A percentile compares a stretch with the other conserved stretches of the same genome.
Conservation (phyloP, 1,140 invertebrate species). For the Panulirus ornatus region DNA sequence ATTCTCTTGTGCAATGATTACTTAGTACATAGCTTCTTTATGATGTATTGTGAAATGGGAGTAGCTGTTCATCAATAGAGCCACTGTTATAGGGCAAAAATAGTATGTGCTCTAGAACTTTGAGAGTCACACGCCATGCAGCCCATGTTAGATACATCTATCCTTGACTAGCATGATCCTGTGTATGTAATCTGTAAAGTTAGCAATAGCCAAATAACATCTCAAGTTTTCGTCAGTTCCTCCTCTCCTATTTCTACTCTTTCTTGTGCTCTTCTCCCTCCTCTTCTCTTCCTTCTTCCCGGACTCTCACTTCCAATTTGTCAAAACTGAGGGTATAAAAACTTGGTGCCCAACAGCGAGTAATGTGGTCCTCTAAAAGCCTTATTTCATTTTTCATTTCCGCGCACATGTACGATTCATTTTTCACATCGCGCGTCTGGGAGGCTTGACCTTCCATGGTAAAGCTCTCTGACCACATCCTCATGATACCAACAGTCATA, state of each 20-base stretch:
- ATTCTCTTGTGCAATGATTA: too few species aligned
- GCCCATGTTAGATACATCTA: too few species aligned
- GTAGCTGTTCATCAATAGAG: too few species aligned
- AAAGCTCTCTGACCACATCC: background rate
- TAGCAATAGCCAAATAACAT: too few species aligned
- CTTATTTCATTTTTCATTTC: conserved; percentile 49
- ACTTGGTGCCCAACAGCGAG: conserved; percentile 31
- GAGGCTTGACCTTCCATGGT: background rate
- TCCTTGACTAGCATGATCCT: too few species aligned
- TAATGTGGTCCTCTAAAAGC: conserved; percentile 52
- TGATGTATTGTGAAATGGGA: too few species aligned
- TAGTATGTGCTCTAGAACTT: too few species aligned
- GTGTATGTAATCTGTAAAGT: too few species aligned
- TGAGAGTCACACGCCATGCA: too few species aligned
- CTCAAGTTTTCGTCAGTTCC: background rate
- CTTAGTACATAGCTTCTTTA: too few species aligned
- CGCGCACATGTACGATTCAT: conserved; percentile 16
- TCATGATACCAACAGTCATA: background rate
- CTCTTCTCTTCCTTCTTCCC: background rate
- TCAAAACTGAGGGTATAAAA: conserved; percentile 38
- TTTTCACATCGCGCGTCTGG: conserved; percentile 16
- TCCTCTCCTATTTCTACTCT: background rate
- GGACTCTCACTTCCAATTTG: conserved; percentile 34
- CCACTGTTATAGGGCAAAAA: too few species aligned
- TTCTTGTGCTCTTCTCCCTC: background rate